Conservation (phyloP, 2,113 vertebrate genomes). For the Eublepharis macularius region DNA sequence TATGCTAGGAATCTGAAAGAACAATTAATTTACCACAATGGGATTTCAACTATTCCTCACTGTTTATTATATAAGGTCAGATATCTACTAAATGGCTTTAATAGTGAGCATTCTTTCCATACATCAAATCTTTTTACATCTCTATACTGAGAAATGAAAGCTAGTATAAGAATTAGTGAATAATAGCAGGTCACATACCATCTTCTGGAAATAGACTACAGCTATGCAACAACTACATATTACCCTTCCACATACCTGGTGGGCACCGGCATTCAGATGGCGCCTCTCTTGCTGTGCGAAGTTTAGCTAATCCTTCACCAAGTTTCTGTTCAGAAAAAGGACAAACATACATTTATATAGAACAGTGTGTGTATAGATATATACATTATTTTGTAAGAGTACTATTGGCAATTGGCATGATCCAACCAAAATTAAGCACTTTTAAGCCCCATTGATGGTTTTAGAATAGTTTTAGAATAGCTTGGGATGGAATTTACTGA, state of each 20-base stretch:
- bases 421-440: background rate
- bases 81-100: constrained; percentile 46
- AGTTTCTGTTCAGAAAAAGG: constrained; percentile 77
- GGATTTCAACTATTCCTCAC: constrained; percentile 44
- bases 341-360: constrained; percentile 14
- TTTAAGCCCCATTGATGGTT: background rate
- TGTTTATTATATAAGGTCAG: constrained; percentile 56
- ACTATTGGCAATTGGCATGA: background rate
- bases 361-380: accelerated
- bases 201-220: background rate
- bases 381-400: background rate
- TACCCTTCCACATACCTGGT: constrained; percentile 79
- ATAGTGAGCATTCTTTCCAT: constrained; percentile 13
- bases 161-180: constrained; percentile 14
- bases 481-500: too few relatives aligned
- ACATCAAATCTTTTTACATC: constrained; percentile 53
- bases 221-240: accelerated
- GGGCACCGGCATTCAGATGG: constrained; percentile 86
- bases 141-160: constrained; percentile 41
- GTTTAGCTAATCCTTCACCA: constrained; percentile 78
- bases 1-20: constrained; percentile 12
- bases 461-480: background rate
- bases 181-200: background rate
- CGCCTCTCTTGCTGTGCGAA: constrained; percentile 81
- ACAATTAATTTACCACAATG: constrained; percentile 51